phyloP scores from a whole-genome alignment of 2,888 invertebrate species.

The Philereme transversata region DNA sequence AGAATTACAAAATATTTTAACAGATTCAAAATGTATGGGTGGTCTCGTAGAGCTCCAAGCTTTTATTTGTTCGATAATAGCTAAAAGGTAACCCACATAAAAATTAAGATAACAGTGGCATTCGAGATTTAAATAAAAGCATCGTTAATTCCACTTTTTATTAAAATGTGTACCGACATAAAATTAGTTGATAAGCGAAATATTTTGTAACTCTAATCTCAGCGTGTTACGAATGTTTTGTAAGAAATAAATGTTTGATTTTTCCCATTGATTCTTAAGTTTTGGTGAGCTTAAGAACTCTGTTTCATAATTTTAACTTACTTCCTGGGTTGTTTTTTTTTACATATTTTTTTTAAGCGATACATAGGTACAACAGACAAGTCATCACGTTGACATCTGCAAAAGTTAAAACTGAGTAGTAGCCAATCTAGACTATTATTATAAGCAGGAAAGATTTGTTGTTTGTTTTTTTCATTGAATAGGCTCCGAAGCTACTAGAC shows the following conservation, averaged over 20 bases:
- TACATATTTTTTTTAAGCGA: too few relatives aligned
- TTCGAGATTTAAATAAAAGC: constrained; percentile 57
- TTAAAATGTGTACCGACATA: constrained; percentile 55
- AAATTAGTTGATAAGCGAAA: constrained; percentile 51
- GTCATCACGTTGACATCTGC: too few relatives aligned
- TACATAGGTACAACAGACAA: too few relatives aligned
- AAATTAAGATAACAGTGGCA: constrained; percentile 71
- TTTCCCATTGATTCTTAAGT: constrained; percentile 8
- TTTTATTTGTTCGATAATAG: constrained; percentile 66
- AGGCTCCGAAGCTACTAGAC: too few relatives aligned
- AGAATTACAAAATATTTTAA: constrained; percentile 35
- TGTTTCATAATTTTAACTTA: too few relatives aligned
- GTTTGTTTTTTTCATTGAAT: too few relatives aligned
- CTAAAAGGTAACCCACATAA: constrained; percentile 70
- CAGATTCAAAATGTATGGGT: constrained; percentile 54
- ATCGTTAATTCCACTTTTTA: constrained; percentile 57
- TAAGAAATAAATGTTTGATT: constrained; percentile 8
- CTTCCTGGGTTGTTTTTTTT: too few relatives aligned
- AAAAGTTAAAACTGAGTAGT: too few relatives aligned
- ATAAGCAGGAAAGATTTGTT: too few relatives aligned
- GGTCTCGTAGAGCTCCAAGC: constrained; percentile 64
- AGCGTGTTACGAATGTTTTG: constrained; percentile 18
- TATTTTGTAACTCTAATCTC: constrained; percentile 40
- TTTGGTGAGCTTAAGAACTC: too few relatives aligned
- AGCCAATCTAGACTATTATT: too few relatives aligned